phyloP scores from a whole-genome alignment of 2,113 vertebrate genomes.

The Notothenia coriiceps region DNA sequence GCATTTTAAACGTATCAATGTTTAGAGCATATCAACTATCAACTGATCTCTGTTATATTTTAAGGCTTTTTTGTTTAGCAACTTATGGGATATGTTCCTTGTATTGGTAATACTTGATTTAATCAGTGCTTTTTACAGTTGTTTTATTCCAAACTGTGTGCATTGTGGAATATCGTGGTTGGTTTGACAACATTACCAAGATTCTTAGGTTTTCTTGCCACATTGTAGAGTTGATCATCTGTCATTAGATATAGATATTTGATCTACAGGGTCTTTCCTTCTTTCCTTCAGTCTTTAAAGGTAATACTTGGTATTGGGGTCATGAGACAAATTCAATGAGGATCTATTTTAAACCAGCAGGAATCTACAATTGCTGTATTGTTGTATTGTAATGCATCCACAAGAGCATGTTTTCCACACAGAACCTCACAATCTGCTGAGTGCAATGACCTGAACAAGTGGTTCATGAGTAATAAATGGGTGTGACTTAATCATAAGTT shows the following conservation, averaged over 20 bases:
- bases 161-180: neutral
- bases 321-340: neutral
- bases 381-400: too few species aligned
- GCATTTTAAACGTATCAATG: neutral
- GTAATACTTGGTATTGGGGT: neutral
- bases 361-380: too few species aligned
- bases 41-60: neutral
- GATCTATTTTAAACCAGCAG: neutral
- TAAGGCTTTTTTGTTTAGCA: neutral
- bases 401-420: too few species aligned
- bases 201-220: neutral
- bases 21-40: neutral
- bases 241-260: neutral
- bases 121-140: constrained; percentile 1
- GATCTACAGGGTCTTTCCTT: neutral
- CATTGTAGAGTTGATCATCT: neutral
- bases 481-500: too few species aligned
- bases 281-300: too few species aligned
- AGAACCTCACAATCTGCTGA: too few species aligned
- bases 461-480: too few species aligned
- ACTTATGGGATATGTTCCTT: neutral
- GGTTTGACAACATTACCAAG: neutral
- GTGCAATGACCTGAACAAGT: too few species aligned
- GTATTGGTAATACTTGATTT: neutral
- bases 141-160: neutral